These are phyloP conservation scores for Drosophila rhopaloa DNA, from an alignment of 1,140 invertebrate species.

Conservation along the genomic window DNA sequence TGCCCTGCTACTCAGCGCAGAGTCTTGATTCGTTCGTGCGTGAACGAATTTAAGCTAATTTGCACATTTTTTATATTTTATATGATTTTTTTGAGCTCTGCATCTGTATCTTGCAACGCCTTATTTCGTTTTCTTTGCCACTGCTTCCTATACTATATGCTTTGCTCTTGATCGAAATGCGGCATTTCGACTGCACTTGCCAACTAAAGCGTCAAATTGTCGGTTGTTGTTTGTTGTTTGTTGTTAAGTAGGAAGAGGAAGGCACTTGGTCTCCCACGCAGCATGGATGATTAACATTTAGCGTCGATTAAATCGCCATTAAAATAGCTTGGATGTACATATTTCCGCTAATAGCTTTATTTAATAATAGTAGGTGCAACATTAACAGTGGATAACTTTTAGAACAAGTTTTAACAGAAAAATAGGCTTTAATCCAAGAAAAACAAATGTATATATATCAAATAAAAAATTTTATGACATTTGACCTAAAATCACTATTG, in stretches of 20 bases:
- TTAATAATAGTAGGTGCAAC: neutral
- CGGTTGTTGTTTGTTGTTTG: neutral
- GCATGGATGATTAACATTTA: neutral
- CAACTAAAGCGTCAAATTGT: constrained; percentile 21
- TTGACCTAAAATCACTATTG: too few species aligned
- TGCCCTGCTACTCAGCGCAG: constrained; percentile 16
- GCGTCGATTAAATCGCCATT: constrained; percentile 9
- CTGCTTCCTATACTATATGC: constrained; percentile 8
- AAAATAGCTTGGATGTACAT: neutral
- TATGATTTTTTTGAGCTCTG: neutral
- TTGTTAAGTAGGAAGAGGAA: constrained; percentile 20
- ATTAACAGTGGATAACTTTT: too few species aligned
- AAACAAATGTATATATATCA: too few species aligned
- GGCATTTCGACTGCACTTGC: constrained; percentile 10
- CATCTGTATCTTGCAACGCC: constrained; percentile 16
- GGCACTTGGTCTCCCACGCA: constrained; percentile 14
- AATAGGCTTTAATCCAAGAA: too few species aligned
- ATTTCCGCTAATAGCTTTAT: constrained; percentile 17
- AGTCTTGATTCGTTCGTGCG: constrained; percentile 67
- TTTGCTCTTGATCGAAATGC: constrained; percentile 24
- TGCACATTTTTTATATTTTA: constrained; percentile 56
- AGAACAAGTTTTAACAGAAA: too few species aligned
- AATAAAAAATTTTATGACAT: too few species aligned
- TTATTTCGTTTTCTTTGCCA: constrained; percentile 48
- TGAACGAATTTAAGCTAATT: constrained; percentile 77